Evolutionary conservation across 2,113 vertebrate species (phyloP).

Genomic region (Ciconia stormi): DNA sequence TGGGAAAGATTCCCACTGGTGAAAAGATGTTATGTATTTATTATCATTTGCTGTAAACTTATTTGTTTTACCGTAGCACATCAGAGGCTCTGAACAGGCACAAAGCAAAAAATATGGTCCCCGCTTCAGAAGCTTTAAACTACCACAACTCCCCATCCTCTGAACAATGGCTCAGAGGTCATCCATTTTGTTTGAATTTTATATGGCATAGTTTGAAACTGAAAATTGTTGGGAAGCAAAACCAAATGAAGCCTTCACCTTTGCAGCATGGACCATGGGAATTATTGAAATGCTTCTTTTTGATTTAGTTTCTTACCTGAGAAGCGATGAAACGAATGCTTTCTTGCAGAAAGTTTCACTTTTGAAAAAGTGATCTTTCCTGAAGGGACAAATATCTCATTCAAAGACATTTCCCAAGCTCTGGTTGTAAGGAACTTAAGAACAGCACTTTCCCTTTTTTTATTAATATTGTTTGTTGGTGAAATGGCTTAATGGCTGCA

Average conservation of each 20-base stretch:
- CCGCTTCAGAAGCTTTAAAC: not conserved
- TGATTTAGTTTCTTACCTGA: not conserved
- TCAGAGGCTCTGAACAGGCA: not conserved
- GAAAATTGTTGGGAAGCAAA: not conserved
- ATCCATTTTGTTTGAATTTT: not conserved
- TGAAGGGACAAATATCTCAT: slow-evolving; percentile 1
- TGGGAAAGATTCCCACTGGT: not conserved
- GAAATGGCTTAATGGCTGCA: slow-evolving; percentile 49
- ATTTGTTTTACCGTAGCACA: not conserved
- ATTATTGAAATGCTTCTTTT: not conserved
- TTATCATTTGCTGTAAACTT: not conserved
- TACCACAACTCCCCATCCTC: not conserved
- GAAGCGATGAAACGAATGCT: not conserved
- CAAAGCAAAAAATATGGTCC: not conserved
- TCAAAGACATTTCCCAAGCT: not conserved
- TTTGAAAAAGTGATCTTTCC: not conserved
- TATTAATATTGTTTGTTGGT: slow-evolving; percentile 58
- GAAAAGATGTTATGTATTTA: not conserved
- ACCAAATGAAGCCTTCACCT: not conserved
- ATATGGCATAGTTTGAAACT: not conserved
- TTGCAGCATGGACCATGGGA: not conserved
- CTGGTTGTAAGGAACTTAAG: not conserved
- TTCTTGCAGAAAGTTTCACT: not conserved
- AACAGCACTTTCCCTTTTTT: slow-evolving; percentile 43
- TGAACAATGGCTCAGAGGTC: not conserved